phyloP scores from a whole-genome alignment of 2,888 invertebrate genomes.

The Beris morrisii region DNA sequence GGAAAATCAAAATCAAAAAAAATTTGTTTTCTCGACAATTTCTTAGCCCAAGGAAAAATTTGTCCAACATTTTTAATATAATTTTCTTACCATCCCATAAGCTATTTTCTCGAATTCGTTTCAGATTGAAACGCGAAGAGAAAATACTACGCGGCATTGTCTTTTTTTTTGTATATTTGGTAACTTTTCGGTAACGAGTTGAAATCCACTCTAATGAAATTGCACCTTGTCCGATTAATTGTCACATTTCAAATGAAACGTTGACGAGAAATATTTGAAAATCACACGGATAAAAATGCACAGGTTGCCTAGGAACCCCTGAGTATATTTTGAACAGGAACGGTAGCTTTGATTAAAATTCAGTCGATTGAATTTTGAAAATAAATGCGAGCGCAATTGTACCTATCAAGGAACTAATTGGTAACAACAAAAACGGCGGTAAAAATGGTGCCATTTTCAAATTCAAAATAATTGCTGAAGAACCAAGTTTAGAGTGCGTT shows the following conservation, averaged over 20 bases:
- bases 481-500: no score
- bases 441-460: no score
- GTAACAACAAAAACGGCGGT: no score
- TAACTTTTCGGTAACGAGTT: no score
- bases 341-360: not conserved
- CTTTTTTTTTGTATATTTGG: not conserved
- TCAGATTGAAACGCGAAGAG: constrained; percentile 45
- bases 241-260: constrained; percentile 33
- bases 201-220: constrained; percentile 24
- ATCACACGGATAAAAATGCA: not conserved
- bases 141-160: constrained; percentile 48
- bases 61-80: no score
- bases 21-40: not conserved
- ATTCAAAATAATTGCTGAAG: no score
- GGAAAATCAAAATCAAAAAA: not conserved
- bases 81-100: constrained; percentile 44
- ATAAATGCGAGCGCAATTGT: no score
- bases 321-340: not conserved
- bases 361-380: no score
- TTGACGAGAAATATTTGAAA: constrained; percentile 19
- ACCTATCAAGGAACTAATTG: no score
- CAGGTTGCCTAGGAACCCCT: constrained; percentile 21
- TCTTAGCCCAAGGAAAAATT: not conserved
- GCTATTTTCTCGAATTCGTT: constrained; percentile 44
- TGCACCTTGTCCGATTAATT: constrained; percentile 22